Evolutionary conservation across 2,888 invertebrate genomes (phyloP).

Genomic region (Adineta ricciae): DNA sequence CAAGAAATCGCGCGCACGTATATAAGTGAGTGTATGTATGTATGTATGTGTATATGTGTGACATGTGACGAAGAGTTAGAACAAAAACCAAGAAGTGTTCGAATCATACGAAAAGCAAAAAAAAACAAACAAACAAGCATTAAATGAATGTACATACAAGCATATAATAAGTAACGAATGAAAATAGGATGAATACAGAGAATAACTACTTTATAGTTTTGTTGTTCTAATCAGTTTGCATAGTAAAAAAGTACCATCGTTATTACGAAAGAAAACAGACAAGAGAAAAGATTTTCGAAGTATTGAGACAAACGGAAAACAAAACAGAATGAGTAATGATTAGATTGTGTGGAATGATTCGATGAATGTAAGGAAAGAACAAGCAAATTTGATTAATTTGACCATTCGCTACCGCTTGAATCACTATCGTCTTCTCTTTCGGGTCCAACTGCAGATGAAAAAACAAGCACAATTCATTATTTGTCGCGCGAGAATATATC

Average conservation of each 20-base stretch:
- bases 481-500: not conserved
- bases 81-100: not conserved
- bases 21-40: not conserved
- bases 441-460: not conserved
- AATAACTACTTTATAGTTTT: not conserved
- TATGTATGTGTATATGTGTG: not conserved
- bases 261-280: not conserved
- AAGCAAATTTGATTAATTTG: not conserved
- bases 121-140: not conserved
- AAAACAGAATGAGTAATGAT: not conserved
- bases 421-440: not conserved
- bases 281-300: not conserved
- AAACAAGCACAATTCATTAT: not conserved
- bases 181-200: not conserved
- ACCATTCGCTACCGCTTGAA: not conserved
- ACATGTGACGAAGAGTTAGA: not conserved
- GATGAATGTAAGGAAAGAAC: not conserved
- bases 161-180: not conserved
- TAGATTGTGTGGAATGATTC: slow-evolving; percentile 5
- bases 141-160: not conserved
- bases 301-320: not conserved
- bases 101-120: not conserved
- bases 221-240: not conserved
- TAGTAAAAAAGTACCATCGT: not conserved
- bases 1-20: not conserved